Percentiles rank a stretch among this genome's conserved stretches.
Evolutionary conservation across 2,113 vertebrate species (phyloP).

Genomic region (Caretta caretta): DNA sequence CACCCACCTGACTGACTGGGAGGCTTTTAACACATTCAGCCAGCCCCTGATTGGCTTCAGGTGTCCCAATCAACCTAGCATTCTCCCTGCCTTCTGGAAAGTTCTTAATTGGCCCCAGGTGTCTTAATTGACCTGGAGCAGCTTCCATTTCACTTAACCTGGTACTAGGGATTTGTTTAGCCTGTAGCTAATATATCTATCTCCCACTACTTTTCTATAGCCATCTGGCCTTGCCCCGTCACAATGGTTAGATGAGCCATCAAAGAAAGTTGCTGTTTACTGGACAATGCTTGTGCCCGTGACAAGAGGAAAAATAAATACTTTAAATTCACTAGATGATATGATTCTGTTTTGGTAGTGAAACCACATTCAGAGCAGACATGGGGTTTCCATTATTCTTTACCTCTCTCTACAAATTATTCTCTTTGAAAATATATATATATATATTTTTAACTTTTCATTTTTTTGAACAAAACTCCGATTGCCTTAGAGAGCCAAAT

Average conservation of each 20-base stretch:
- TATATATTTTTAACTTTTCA: not conserved
- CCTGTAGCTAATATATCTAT: too few relatives aligned
- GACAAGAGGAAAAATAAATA: slow-evolving; percentile 25
- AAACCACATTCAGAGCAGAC: not conserved
- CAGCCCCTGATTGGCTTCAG: too few relatives aligned
- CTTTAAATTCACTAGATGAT: slow-evolving; percentile 2
- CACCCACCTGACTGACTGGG: too few relatives aligned
- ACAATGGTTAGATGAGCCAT: not conserved
- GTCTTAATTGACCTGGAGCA: too few relatives aligned
- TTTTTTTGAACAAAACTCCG: not conserved
- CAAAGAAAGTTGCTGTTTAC: slow-evolving; percentile 35
- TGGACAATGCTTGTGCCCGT: not conserved
- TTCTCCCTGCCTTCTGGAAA: too few relatives aligned
- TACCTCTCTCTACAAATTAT: not conserved
- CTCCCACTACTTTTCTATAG: too few relatives aligned
- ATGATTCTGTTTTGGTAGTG: not conserved
- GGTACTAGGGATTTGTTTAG: too few relatives aligned
- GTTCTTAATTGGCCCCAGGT: too few relatives aligned
- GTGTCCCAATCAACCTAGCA: too few relatives aligned
- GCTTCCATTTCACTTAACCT: too few relatives aligned
- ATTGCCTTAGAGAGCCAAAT: not conserved
- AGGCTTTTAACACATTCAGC: too few relatives aligned
- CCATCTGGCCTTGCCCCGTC: too few relatives aligned
- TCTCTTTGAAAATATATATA: not conserved
- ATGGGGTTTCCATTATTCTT: not conserved